Base-by-base conservation (phyloP, 2,888 invertebrate genomes). In the Panzeria rudis region DNA sequence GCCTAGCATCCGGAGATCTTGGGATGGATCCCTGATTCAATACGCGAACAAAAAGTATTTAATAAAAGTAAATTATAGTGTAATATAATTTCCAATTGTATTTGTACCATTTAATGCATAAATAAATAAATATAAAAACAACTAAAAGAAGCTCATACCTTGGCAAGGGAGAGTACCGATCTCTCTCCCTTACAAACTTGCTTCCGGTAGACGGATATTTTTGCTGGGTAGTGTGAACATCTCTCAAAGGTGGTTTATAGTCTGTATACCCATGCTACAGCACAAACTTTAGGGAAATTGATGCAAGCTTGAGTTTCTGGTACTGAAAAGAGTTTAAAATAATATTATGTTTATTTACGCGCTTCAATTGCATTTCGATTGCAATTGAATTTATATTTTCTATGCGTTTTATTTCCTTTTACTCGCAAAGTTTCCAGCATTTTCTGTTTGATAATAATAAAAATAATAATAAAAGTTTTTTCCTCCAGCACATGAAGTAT, bases 321-420 rank as follows among this genome's bases (percentile, higher is more conserved):
- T 6, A 5, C 0, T 29, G 3, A 23, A 62, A 82, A 82, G 35
- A 47, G 61, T 64, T 76, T 76, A 76, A 82, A 82, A 75, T 72
- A 85, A 78, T 81, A 85, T 81, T 73, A 52, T 75, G 25, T 50
- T 78, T 78, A 64, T 82, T 73, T 69, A 81, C 56, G 62, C 73
- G 69, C 59, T 69, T 85, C 78, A 82, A 78, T 85, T 85, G 73
- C 50, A 71, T 59, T 78, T 78, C 64, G 62, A 82, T 78, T 78
- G 62, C 78, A 78, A 82, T 82, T 85, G 69, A 78, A 75, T 75
- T 59, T 73, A 32, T 52, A 20, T 23, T 59, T 73, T 80, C 25
- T n/a, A 47, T 38, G 20, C 44, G n/a, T 54, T 73, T 64, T 66
- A 64, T 73, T 59, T 72, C 15, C 41, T 69, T 52, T 72, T 54